Percentiles rank a stretch among this genome's conserved stretches.
phyloP scores from a whole-genome alignment of 2,888 invertebrate genomes.

The Branchellion lobata region DNA sequence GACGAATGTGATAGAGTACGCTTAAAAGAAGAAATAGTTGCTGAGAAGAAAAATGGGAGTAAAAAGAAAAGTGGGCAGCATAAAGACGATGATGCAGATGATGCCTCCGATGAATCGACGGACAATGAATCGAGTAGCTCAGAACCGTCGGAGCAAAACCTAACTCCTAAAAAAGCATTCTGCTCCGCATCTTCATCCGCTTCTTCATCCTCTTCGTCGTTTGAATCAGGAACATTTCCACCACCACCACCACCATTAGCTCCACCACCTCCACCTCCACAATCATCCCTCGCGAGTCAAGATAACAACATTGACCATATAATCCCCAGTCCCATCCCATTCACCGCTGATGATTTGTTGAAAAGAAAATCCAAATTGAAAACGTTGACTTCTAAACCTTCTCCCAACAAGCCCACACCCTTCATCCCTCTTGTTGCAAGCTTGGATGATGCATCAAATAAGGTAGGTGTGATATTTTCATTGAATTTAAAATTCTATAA shows the following conservation, averaged over 20 bases:
- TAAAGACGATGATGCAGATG: neutral
- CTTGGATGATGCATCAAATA: neutral
- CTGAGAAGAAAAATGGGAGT: neutral
- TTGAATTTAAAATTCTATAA: neutral
- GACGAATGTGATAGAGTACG: neutral
- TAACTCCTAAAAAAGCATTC: no score
- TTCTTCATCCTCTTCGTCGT: neutral
- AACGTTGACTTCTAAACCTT: neutral
- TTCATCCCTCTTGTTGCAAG: neutral
- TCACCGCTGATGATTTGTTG: neutral
- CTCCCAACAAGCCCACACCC: neutral
- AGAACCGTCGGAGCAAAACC: no score
- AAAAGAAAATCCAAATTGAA: neutral
- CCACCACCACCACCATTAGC: constrained; percentile 18
- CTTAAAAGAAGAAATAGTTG: constrained; percentile 4
- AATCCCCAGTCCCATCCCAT: neutral
- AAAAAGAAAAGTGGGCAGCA: neutral
- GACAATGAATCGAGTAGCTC: no score
- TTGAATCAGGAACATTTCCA: neutral
- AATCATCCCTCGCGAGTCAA: constrained; percentile 17
- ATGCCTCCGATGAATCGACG: neutral
- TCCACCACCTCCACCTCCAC: constrained; percentile 23
- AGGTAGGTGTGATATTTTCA: neutral
- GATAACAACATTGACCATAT: no score
- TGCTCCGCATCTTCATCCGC: neutral